These are phyloP conservation scores for Hylomyscus alleni DNA, from an alignment of 2,797 vertebrate species.

Conservation along the genomic window DNA sequence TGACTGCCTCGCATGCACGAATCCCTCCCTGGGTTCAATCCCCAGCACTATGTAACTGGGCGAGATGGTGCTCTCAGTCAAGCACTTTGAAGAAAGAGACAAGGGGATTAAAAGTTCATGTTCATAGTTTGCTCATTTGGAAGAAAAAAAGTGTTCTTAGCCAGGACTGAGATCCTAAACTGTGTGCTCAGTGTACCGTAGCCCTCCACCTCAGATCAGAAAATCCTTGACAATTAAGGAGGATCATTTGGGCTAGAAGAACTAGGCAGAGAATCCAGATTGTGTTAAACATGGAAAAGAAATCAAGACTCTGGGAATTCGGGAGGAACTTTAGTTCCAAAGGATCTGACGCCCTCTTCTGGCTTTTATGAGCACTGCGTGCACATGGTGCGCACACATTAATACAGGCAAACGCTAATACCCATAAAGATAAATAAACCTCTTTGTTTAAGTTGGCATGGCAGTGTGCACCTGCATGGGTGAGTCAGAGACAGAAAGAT, in stretches of 20 bases:
- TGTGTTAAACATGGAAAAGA: neutral
- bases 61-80: too few relatives aligned
- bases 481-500: neutral
- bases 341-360: neutral
- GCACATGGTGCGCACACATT: neutral
- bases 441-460: neutral
- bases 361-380: neutral
- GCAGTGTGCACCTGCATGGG: neutral
- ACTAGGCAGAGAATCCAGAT: neutral
- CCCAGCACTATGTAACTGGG: neutral
- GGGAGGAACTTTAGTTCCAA: neutral
- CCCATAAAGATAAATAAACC: neutral
- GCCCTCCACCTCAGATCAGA: neutral
- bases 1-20: neutral
- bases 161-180: neutral
- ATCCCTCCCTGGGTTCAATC: neutral
- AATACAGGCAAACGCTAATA: neutral
- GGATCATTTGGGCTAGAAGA: neutral
- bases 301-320: neutral
- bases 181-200: neutral
- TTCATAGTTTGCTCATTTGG: neutral
- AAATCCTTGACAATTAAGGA: neutral
- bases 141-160: neutral
- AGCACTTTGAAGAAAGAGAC: neutral
- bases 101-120: neutral